Evolutionary conservation across 2,888 invertebrate species (phyloP).

Genomic region (Diaperis boleti): DNA sequence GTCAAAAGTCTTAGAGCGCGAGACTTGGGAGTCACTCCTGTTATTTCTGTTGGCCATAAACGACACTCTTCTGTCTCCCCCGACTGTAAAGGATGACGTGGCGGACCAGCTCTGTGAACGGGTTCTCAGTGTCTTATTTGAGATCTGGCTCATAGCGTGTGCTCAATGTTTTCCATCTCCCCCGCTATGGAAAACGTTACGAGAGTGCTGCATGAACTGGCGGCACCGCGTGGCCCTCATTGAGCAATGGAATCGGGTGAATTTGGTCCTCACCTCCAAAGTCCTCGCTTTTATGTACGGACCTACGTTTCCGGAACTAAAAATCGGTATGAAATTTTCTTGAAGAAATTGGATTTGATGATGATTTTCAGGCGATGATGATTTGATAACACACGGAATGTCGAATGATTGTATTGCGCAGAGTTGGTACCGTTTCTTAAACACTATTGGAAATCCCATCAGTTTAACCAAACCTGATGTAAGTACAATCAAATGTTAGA

Average conservation of each 20-base stretch:
- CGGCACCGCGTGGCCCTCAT: slow-evolving; percentile 92
- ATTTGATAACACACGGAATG: slow-evolving; percentile 88
- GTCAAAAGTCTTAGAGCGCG: slow-evolving; percentile 80
- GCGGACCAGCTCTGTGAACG: slow-evolving; percentile 92
- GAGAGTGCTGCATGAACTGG: slow-evolving; percentile 94
- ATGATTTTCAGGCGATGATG: slow-evolving; percentile 80
- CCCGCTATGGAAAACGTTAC: slow-evolving; percentile 93
- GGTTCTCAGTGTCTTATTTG: slow-evolving; percentile 92
- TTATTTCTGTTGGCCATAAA: slow-evolving; percentile 91
- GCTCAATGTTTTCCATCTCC: slow-evolving; percentile 92
- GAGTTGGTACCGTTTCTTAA: slow-evolving; percentile 95
- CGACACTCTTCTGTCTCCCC: slow-evolving; percentile 91
- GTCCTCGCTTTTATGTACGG: slow-evolving; percentile 92
- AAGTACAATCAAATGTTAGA: slow-evolving; percentile 21
- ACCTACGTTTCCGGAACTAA: slow-evolving; percentile 82
- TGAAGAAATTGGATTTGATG: neutral
- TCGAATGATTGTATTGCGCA: slow-evolving; percentile 91
- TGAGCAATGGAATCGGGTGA: slow-evolving; percentile 95
- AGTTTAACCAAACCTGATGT: slow-evolving; percentile 89
- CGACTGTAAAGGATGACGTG: slow-evolving; percentile 94
- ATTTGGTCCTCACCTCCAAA: slow-evolving; percentile 87
- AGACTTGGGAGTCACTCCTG: slow-evolving; percentile 92
- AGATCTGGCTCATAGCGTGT: slow-evolving; percentile 83
- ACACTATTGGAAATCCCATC: slow-evolving; percentile 95
- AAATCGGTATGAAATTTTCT: slow-evolving; percentile 72